Conservation (phyloP, 2,888 invertebrate species). For the Ptilodon capucinus region DNA sequence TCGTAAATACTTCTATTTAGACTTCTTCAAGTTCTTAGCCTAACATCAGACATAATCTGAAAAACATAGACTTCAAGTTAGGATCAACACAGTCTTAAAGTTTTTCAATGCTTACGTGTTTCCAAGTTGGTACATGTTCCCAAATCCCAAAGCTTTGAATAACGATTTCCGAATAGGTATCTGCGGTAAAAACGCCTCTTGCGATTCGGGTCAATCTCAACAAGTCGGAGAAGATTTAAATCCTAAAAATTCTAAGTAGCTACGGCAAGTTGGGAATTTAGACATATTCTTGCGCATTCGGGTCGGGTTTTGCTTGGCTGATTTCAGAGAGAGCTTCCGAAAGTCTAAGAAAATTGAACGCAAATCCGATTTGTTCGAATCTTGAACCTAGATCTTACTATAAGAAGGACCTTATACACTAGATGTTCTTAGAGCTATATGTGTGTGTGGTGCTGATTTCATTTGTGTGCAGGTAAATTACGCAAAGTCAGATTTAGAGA, state of each 20-base stretch:
- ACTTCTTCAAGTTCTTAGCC: too few relatives aligned
- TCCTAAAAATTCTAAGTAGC: constrained; percentile 62
- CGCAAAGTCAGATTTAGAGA: neutral
- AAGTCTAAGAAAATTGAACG: constrained; percentile 77
- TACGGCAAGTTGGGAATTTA: constrained; percentile 50
- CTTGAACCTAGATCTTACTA: constrained; percentile 52
- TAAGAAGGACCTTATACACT: constrained; percentile 48
- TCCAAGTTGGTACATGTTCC: constrained; percentile 8
- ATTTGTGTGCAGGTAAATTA: neutral
- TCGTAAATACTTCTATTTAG: too few relatives aligned
- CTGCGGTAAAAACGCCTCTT: constrained; percentile 30
- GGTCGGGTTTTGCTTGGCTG: constrained; percentile 58
- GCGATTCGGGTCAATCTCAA: constrained; percentile 54
- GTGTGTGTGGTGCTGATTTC: constrained; percentile 21
- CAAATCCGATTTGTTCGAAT: constrained; percentile 75
- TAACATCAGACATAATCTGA: too few relatives aligned
- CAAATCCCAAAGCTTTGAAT: neutral
- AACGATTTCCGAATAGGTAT: neutral
- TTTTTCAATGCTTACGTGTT: too few relatives aligned
- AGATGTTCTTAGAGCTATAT: constrained; percentile 28
- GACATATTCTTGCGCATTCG: constrained; percentile 58
- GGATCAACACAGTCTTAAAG: too few relatives aligned
- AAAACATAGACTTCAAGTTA: too few relatives aligned
- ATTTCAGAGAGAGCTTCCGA: constrained; percentile 58
- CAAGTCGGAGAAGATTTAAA: constrained; percentile 61